Base-by-base conservation (phyloP, 2,113 vertebrate genomes). In the Pitta sordida region DNA sequence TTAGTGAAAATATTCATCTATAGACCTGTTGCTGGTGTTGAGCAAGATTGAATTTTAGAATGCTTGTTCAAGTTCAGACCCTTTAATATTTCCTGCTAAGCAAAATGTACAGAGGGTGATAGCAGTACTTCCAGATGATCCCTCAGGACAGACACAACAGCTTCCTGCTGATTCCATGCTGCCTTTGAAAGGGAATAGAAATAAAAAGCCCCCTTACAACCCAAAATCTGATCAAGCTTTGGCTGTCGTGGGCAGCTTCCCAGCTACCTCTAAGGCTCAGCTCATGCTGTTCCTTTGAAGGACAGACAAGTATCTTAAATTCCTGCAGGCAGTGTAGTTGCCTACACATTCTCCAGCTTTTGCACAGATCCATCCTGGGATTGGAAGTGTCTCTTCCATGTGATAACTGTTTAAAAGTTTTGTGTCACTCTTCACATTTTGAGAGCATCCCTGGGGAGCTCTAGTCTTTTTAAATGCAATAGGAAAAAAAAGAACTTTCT, bases 391-490 rank as follows among this genome's bases (percentile, higher is more conserved):
- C 86, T 58, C 39, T 43, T 71, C 17, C 3, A 2, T 16, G 7
- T 39, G 43, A 36, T n/a, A 30, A 13, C 11, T 53, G 7, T 36
- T 78, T 36, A 11, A 10, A 59, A 48, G 29, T 22, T 53, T 64
- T 60, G 3, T 41, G 19, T 21, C 29, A 13, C 19, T 69, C 74
- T 7, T 63, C 39, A 20, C 3, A 7, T 74, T 70, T 51, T 74
- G 13, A 88, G 76, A 52, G 16, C 6, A 74, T 63, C 71, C 60
- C 43, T 52, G 17, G 23, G 22, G 22, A 63, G 18, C 6, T 60
- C 0, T 0, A n/a, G 20, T 18, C 29, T 46, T 34, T 11, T 32
- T 30, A 37, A 62, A 56, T 2, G 4, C 19, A 48, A 36, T 0
- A 24, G 9, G 14, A 48, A 9, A 7, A 27, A 29, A 59, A 67